Percentiles rank a stretch among this genome's conserved stretches.
Conservation (phyloP, 2,113 vertebrate species). For the Ageneiosus marmoratus region DNA sequence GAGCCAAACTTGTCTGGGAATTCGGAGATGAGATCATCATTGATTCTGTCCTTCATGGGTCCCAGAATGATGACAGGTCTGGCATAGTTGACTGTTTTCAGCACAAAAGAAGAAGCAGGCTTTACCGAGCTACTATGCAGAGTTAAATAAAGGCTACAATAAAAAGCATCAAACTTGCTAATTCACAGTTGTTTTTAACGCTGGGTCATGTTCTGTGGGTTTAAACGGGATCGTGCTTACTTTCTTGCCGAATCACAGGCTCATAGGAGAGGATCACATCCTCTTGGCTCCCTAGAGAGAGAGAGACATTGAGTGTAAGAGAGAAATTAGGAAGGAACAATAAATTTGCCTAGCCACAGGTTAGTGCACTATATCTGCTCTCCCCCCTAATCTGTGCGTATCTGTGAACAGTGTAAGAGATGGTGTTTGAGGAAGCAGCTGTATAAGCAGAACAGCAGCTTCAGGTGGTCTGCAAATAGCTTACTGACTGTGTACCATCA, state of each 20-base stretch:
- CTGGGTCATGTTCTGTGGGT: neutral
- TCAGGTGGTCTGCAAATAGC: constrained; percentile 29
- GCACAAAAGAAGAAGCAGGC: neutral
- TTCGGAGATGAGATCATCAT: constrained; percentile 96
- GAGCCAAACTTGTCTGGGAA: constrained; percentile 98
- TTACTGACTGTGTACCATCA: constrained; percentile 33
- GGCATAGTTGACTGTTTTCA: constrained; percentile 86
- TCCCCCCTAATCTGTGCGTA: neutral
- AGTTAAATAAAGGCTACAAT: neutral
- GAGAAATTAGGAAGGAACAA: constrained; percentile 56
- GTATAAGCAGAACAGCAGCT: constrained; percentile 2
- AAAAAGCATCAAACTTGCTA: neutral
- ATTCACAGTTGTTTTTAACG: neutral
- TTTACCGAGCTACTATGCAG: neutral
- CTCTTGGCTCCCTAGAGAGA: constrained; percentile 88
- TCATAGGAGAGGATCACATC: constrained; percentile 95
- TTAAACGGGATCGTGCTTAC: constrained; percentile 71
- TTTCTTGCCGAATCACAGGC: constrained; percentile 92
- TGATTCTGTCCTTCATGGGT: constrained; percentile 97
- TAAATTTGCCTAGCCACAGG: neutral
- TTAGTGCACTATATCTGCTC: neutral
- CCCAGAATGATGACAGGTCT: constrained; percentile 94
- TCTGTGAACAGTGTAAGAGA: neutral
- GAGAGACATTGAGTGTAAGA: constrained; percentile 71
- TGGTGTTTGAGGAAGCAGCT: constrained; percentile 2